Percentiles rank a stretch among this genome's conserved stretches.
phyloP scores from a whole-genome alignment of 2,113 vertebrate genomes.

The Ophiodon elongatus region DNA sequence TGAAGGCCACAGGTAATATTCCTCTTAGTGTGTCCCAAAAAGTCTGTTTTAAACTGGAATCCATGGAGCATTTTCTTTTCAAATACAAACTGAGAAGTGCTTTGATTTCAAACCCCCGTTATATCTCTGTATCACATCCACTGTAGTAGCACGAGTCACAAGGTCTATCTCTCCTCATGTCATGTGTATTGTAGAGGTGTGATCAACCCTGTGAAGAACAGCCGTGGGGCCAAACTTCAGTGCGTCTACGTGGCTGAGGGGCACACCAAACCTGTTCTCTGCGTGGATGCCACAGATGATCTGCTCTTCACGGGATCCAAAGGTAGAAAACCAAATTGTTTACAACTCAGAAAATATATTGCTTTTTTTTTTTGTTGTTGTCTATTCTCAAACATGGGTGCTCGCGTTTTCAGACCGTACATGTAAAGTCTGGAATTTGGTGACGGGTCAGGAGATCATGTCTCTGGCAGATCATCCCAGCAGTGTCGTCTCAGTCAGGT shows the following conservation, averaged over 20 bases:
- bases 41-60: background rate
- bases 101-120: background rate
- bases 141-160: background rate
- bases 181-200: slow-evolving; percentile 85
- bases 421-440: slow-evolving; percentile 99
- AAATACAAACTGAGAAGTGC: background rate
- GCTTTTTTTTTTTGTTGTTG: background rate
- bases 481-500: slow-evolving; percentile 91
- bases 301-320: slow-evolving; percentile 98
- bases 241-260: slow-evolving; percentile 93
- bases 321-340: slow-evolving; percentile 79
- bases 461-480: slow-evolving; percentile 89
- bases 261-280: slow-evolving; percentile 94
- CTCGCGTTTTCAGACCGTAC: slow-evolving; percentile 88
- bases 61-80: background rate
- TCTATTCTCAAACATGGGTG: background rate
- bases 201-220: slow-evolving; percentile 89
- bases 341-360: background rate
- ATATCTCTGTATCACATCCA: background rate
- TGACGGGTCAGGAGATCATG: slow-evolving; percentile 99
- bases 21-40: background rate
- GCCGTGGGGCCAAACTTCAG: slow-evolving; percentile 84
- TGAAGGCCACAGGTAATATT: slow-evolving; percentile 72
- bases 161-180: background rate
- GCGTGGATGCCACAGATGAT: slow-evolving; percentile 95